Percentiles rank a stretch among this genome's conserved stretches.
Conservation (phyloP, 2,113 vertebrate species). For the Dicrurus megarhynchus region DNA sequence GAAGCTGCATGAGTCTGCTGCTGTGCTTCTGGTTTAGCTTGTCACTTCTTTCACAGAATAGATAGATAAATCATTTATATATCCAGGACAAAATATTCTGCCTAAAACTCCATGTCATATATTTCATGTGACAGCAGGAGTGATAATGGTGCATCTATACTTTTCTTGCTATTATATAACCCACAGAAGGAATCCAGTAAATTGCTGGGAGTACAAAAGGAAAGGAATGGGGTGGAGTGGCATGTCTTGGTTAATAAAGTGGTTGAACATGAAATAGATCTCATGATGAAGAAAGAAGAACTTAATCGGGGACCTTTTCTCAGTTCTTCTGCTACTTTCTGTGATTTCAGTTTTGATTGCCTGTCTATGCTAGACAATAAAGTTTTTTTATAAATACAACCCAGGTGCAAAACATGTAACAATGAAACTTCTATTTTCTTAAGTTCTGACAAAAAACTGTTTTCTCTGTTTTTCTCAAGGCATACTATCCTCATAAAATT, state of each 20-base stretch:
- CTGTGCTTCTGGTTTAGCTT: not conserved
- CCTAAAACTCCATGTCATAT: not conserved
- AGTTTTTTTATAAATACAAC: not conserved
- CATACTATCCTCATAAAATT: not conserved
- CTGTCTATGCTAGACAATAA: not conserved
- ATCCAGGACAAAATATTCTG: slow-evolving; percentile 21
- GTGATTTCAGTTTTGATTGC: not conserved
- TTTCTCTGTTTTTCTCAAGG: not conserved
- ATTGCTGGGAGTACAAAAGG: not conserved
- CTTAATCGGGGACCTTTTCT: not conserved
- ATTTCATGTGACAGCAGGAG: not conserved
- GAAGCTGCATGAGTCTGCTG: not conserved
- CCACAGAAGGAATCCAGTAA: not conserved
- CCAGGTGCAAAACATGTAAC: not conserved
- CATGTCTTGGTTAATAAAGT: not conserved
- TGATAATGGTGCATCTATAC: not conserved
- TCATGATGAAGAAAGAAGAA: not conserved
- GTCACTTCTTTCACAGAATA: not conserved
- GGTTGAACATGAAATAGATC: not conserved
- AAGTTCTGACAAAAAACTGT: not conserved
- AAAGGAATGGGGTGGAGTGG: not conserved
- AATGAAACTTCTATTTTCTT: not conserved
- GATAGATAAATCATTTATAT: not conserved
- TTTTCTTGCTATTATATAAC: not conserved
- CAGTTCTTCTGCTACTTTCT: not conserved